phyloP scores from a whole-genome alignment of 1,140 invertebrate genomes.

The Drosophila erecta region DNA sequence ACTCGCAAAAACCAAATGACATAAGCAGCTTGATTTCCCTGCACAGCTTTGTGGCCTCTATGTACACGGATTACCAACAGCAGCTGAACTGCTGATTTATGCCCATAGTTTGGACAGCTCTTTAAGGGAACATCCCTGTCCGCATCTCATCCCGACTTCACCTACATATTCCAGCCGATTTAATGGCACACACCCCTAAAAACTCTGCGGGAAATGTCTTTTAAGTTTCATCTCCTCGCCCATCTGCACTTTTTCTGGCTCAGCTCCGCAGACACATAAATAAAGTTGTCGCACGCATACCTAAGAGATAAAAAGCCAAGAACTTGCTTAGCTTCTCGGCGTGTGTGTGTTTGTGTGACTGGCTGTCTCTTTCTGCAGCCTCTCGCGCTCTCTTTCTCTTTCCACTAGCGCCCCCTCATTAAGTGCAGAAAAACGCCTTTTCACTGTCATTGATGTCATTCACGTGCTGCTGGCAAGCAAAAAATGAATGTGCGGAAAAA shows the following conservation, averaged over 20 bases:
- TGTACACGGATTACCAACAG: constrained; percentile 3
- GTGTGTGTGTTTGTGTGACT: constrained; percentile 7
- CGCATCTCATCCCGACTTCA: constrained; percentile 31
- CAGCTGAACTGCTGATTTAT: constrained; percentile 32
- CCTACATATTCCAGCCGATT: constrained; percentile 53
- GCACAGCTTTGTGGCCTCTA: neutral
- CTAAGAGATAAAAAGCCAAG: constrained; percentile 63
- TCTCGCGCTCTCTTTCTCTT: constrained; percentile 6
- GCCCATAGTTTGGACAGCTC: constrained; percentile 39
- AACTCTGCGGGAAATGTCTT: constrained; percentile 60
- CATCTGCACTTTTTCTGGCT: constrained; percentile 43
- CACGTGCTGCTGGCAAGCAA: constrained; percentile 58
- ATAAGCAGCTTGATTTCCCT: neutral
- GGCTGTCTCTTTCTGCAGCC: constrained; percentile 3
- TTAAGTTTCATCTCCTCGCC: constrained; percentile 64
- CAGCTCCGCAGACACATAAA: constrained; percentile 77
- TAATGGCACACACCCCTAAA: constrained; percentile 56
- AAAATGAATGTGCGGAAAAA: constrained; percentile 12
- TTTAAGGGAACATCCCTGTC: constrained; percentile 36
- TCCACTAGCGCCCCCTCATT: constrained; percentile 51
- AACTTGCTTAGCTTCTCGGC: constrained; percentile 52
- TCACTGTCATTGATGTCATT: constrained; percentile 80
- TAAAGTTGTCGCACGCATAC: constrained; percentile 75
- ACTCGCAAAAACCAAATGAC: neutral
- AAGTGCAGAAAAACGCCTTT: constrained; percentile 79